Evolutionary conservation across 2,797 vertebrate species (phyloP), one percentile per base, ranked within the genome.

Genomic region (Yasuhikotakia modesta): DNA sequence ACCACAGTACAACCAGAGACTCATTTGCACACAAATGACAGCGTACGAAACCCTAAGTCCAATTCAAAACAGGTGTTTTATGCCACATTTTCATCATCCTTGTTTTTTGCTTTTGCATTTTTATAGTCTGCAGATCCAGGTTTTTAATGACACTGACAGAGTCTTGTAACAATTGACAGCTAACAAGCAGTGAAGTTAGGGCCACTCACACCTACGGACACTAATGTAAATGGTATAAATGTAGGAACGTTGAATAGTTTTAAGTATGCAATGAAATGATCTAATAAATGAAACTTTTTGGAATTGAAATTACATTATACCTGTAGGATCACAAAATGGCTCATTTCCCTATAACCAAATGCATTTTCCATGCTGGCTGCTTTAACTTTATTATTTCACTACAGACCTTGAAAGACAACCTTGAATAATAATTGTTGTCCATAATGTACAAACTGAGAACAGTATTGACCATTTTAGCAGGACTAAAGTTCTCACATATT

Each of bases 251-350:
- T 43, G 39, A 11, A 43, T 50, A 50, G 39, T n/a, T n/a, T n/a
- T n/a, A n/a, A n/a, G n/a, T n/a, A n/a, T 39, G 35, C 35, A 43
- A 43, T 8, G 10, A 39, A 43, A 10, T 43, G 8, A 43, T 43
- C 39, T 10, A 22, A 12, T 16, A 13, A 2, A n/a, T n/a, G 43
- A 46, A 6, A 46, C 13, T 2, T n/a, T 3, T 12, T 19, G 2
- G 53, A 55, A n/a, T n/a, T 22, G 53, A 17, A 55, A 11, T 55
- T 55, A 55, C 57, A 73, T 46, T n/a, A n/a, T n/a, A n/a, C n/a
- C n/a, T n/a, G n/a, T n/a, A n/a, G n/a, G n/a, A n/a, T n/a, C 16
- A 50, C 4, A 22, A 57, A 19, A 13, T 10, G 10, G 11, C 4
- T 55, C 19, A 21, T 2, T 7, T 57, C 21, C 11, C 24, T 57